phyloP scores from a whole-genome alignment of 2,113 vertebrate species.

The Trematocara nigrifrons region DNA sequence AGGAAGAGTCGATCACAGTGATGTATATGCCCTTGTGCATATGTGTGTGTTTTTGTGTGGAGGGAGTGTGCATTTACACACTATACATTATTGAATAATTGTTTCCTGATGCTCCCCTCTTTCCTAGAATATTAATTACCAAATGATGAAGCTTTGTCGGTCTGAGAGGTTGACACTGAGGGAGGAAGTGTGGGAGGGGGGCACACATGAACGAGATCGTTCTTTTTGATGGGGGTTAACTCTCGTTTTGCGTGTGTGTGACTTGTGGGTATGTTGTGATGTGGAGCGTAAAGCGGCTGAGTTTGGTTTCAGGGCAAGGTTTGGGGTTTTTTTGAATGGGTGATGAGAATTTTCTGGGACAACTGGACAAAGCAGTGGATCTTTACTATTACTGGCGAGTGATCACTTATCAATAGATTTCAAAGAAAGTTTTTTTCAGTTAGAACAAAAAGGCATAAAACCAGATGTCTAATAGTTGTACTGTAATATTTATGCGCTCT shows the following conservation, averaged over 20 bases:
- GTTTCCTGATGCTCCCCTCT: slow-evolving; percentile 69
- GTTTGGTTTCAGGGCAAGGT: slow-evolving; percentile 12
- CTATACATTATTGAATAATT: slow-evolving; percentile 70
- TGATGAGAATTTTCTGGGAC: neutral
- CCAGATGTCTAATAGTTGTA: neutral
- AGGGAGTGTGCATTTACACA: slow-evolving; percentile 25
- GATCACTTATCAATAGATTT: neutral
- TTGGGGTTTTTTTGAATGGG: neutral
- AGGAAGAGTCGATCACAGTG: slow-evolving; percentile 24
- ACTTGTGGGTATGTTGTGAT: neutral
- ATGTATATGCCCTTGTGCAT: slow-evolving; percentile 12
- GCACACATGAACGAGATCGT: slow-evolving; percentile 3
- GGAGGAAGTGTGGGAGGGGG: slow-evolving; percentile 41
- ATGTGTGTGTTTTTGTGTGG: neutral
- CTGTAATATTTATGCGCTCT: neutral
- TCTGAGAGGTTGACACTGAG: slow-evolving; percentile 37
- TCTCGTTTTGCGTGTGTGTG: slow-evolving; percentile 3
- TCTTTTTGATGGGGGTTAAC: slow-evolving; percentile 53
- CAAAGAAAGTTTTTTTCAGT: neutral
- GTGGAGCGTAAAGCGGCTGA: neutral
- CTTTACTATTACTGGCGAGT: neutral
- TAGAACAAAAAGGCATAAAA: neutral
- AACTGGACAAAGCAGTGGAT: neutral
- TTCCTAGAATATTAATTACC: slow-evolving; percentile 72
- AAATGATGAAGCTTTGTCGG: slow-evolving; percentile 57